Evolutionary conservation across 2,113 vertebrate species (phyloP), one percentile per base, ranked within the genome.

Genomic region (Telmatochromis sp.): DNA sequence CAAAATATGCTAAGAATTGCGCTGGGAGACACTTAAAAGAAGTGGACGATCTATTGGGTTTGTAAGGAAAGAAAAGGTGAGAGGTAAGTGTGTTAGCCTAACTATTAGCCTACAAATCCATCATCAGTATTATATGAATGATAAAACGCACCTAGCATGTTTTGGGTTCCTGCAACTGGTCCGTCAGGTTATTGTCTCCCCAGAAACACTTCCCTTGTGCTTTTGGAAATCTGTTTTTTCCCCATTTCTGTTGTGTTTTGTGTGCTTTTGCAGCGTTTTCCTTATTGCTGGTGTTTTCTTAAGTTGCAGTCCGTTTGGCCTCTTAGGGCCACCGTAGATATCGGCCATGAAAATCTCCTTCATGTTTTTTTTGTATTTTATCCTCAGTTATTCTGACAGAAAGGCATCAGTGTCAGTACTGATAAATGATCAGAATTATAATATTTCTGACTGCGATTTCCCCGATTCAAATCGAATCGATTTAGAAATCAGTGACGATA

Each of bases 21-120:
- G 1, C 54, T 26, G 7, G 54, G 0, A 55, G 54, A 55, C 6
- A 55, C 4, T 55, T 55, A 55, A 26, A 13, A 55, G 21, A 55
- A 7, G 21, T 14, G 54, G 54, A 55, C 0, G 54, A 26, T 55
- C 2, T 55, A 14, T 55, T 0, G 4, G 23, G 5, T 57, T 57
- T 57, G 12, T 57, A 5, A 57, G 12, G 23, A 57, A 57, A 57
- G 13, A 57, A 28, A 57, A 57, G 3, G 2, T 5, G 23, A 9
- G 23, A 58, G 55, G 55, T 15, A 58, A 5, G 23, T 9, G 23
- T 5, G 55, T 58, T 58, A 28, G 4, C 13, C 2, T 15, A 28
- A 28, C 23, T 58, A 28, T 58, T 58, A 58, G 55, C 13, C 23
- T 58, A 58, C 0, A 0, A 58, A 9, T 58, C 7, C 7, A 0